phyloP scores from a whole-genome alignment of 23 tunicate species.

The Trididemnum nubilum region DNA sequence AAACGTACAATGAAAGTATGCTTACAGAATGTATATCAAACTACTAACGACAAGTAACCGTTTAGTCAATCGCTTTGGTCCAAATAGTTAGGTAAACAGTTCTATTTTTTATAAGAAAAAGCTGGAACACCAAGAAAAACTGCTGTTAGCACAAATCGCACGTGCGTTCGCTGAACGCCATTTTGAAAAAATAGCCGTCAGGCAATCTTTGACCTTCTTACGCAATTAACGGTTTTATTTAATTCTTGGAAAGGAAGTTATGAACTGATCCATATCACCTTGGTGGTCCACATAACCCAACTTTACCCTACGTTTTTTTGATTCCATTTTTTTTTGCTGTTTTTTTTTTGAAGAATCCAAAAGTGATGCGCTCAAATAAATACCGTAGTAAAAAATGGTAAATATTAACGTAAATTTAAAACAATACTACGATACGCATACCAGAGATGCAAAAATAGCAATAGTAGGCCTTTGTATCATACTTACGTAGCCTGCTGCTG shows the following conservation, averaged over 20 bases:
- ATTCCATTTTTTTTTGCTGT: too few species aligned
- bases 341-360: too few species aligned
- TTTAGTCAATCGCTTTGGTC: background rate
- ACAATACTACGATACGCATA: too few species aligned
- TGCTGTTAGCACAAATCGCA: background rate
- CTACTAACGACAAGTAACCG: background rate
- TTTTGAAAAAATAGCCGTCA: background rate
- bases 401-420: too few species aligned
- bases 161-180: background rate
- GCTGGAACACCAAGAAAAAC: background rate
- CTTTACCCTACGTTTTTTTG: background rate
- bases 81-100: background rate
- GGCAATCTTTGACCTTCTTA: background rate
- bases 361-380: too few species aligned
- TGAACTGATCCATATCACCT: background rate
- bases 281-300: background rate
- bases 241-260: background rate
- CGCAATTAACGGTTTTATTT: background rate
- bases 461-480: too few species aligned
- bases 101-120: background rate
- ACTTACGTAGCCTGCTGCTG: too few species aligned
- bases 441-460: too few species aligned
- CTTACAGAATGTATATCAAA: background rate
- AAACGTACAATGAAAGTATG: background rate
- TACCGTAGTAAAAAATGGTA: too few species aligned